Percentiles rank a stretch among this genome's conserved stretches.
These are phyloP conservation scores for Hyposmocoma kahamanoa DNA, from an alignment of 1,140 invertebrate species.

Conservation along the genomic window DNA sequence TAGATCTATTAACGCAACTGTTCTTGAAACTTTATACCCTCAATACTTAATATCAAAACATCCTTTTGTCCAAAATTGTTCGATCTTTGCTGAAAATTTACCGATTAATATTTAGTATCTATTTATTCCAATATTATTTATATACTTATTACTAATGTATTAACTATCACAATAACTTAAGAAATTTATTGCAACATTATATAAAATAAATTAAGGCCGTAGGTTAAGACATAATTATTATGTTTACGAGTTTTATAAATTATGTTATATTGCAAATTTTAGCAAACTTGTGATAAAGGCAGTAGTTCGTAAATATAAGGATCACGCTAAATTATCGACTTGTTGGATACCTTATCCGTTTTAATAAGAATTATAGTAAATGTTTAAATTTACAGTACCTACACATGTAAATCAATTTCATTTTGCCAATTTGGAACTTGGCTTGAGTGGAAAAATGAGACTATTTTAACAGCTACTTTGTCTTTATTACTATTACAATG, in stretches of 20 bases:
- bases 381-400: background rate
- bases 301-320: constrained; percentile 16
- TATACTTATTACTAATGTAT: background rate
- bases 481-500: too few species aligned
- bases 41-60: too few species aligned
- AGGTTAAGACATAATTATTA: background rate
- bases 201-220: background rate
- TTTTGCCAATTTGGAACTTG: too few species aligned
- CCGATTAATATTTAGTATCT: too few species aligned
- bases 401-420: background rate
- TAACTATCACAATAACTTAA: background rate
- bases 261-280: constrained; percentile 14
- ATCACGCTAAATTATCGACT: constrained; percentile 18
- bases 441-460: too few species aligned
- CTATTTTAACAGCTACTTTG: too few species aligned
- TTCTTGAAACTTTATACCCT: too few species aligned
- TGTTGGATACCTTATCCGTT: constrained; percentile 11
- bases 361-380: background rate
- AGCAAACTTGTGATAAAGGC: constrained; percentile 20
- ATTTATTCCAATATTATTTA: background rate
- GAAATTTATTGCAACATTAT: background rate
- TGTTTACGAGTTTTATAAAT: constrained; percentile 6
- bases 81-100: too few species aligned
- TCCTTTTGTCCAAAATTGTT: too few species aligned
- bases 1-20: too few species aligned